Percentiles rank a stretch among this genome's conserved stretches.
Evolutionary conservation across 2,888 invertebrate species (phyloP).

Genomic region (Heliconius aoede): DNA sequence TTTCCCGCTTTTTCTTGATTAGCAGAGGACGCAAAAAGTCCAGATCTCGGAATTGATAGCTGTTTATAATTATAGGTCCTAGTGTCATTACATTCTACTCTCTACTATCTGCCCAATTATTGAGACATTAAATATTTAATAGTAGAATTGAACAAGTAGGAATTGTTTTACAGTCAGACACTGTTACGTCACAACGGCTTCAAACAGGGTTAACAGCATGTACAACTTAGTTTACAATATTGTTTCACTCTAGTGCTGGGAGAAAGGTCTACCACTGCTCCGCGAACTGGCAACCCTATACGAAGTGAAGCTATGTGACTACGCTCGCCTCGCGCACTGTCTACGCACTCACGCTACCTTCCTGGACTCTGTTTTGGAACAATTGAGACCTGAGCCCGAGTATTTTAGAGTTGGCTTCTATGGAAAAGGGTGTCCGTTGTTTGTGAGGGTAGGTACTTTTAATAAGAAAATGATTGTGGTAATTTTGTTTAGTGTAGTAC

Average conservation of each 20-base stretch:
- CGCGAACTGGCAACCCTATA: constrained; percentile 95
- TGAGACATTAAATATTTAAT: no score
- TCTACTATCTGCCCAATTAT: no score
- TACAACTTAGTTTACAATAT: not conserved
- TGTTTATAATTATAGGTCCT: no score
- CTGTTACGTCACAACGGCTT: no score
- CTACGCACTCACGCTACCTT: constrained; percentile 94
- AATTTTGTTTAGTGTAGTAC: no score
- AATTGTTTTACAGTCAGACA: not conserved
- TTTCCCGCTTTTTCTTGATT: no score
- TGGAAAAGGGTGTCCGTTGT: constrained; percentile 96
- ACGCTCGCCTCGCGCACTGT: constrained; percentile 92
- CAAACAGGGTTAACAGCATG: no score
- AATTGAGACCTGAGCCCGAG: constrained; percentile 95
- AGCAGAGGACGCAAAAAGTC: no score
- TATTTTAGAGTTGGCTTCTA: constrained; percentile 98
- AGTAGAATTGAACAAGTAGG: no score
- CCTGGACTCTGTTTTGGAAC: constrained; percentile 94
- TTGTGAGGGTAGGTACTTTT: constrained; percentile 90
- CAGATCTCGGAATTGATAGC: no score
- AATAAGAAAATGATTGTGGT: not conserved
- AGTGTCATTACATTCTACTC: no score
- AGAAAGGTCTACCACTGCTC: constrained; percentile 95
- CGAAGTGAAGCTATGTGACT: constrained; percentile 93
- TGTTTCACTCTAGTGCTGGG: constrained; percentile 91